These are phyloP conservation scores for Sphaerodactylus townsendi DNA, from an alignment of 2,113 vertebrate genomes.

Conservation along the genomic window DNA sequence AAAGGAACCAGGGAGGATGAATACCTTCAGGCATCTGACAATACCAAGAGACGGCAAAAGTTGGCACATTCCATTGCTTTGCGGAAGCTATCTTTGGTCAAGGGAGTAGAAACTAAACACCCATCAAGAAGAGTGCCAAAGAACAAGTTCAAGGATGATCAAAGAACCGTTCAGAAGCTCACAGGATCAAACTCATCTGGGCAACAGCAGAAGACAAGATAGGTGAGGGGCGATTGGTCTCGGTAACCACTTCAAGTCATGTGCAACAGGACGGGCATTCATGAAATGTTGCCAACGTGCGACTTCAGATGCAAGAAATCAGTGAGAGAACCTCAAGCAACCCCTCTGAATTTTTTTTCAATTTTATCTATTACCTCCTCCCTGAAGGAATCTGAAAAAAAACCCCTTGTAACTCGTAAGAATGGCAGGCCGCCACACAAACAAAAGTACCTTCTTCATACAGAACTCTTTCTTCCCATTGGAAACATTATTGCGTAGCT, in stretches of 20 bases:
- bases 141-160: no score
- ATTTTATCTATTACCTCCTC: not conserved
- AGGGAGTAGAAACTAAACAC: not conserved
- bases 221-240: rapidly evolving
- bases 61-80: not conserved
- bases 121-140: not conserved
- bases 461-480: not conserved
- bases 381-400: not conserved
- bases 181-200: no score
- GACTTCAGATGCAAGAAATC: no score
- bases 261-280: no score
- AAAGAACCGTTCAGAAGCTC: no score
- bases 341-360: not conserved
- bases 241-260: not conserved
- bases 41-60: not conserved
- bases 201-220: not conserved
- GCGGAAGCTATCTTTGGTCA: not conserved
- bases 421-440: no score
- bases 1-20: not conserved
- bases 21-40: rapidly evolving
- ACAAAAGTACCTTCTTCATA: not conserved
- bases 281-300: no score
- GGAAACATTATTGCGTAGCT: not conserved
- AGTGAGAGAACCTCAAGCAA: not conserved
- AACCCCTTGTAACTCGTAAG: not conserved